phyloP scores from a whole-genome alignment of 1,140 invertebrate genomes.

The Drosophila ananassae region DNA sequence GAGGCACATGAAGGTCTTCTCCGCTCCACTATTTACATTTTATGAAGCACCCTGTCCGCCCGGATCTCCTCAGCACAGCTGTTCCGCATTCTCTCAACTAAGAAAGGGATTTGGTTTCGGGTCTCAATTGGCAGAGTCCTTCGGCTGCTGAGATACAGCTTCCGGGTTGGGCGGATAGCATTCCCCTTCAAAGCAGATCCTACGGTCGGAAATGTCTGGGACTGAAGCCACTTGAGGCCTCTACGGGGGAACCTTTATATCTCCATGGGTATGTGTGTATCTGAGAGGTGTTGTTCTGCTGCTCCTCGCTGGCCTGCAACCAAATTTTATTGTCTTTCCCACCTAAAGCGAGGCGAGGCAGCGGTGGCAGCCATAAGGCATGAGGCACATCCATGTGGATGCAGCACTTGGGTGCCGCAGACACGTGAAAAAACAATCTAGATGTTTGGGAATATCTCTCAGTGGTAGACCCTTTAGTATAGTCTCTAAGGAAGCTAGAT shows the following conservation, averaged over 20 bases:
- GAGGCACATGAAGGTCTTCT: too few species aligned
- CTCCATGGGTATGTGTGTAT: background rate
- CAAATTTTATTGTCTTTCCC: constrained; percentile 50
- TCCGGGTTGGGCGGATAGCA: constrained; percentile 4
- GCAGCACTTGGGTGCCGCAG: constrained; percentile 29
- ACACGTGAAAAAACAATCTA: background rate
- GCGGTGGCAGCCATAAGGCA: constrained; percentile 50
- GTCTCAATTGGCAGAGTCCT: constrained; percentile 65
- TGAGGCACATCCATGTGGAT: constrained; percentile 54
- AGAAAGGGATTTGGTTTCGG: background rate
- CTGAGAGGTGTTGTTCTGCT: background rate
- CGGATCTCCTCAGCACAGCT: constrained; percentile 2
- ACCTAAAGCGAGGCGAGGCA: constrained; percentile 44
- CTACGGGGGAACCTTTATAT: background rate
- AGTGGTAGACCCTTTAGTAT: too few species aligned
- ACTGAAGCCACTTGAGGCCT: constrained; percentile 30
- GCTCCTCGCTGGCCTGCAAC: constrained; percentile 24
- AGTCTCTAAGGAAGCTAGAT: too few species aligned
- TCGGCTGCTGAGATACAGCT: constrained; percentile 24
- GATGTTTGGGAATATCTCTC: too few species aligned
- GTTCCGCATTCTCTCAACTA: background rate
- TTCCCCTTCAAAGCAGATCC: too few species aligned
- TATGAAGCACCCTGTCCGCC: too few species aligned
- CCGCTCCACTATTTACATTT: background rate
- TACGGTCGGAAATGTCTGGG: background rate